Percentiles rank a stretch among this genome's conserved stretches.
Evolutionary conservation across 2,113 vertebrate genomes (phyloP).

Genomic region (Spea multiplicata): DNA sequence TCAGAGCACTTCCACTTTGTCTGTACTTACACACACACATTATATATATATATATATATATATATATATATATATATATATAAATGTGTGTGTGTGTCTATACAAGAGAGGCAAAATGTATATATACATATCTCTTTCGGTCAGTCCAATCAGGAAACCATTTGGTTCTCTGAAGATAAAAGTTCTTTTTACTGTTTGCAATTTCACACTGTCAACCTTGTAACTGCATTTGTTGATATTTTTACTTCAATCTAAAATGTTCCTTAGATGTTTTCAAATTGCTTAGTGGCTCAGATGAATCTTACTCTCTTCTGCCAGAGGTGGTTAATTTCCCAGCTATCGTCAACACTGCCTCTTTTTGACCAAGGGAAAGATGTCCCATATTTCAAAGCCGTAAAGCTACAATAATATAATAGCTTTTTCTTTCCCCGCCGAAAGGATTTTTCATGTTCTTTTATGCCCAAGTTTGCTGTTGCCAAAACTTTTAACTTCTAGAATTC

Average conservation of each 20-base stretch:
- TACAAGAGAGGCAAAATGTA: neutral
- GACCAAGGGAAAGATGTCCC: neutral
- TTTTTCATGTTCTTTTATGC: conserved; percentile 48
- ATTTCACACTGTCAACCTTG: conserved; percentile 40
- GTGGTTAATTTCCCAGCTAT: conserved; percentile 13
- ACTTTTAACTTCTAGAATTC: conserved; percentile 36
- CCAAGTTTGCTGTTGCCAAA: conserved; percentile 35
- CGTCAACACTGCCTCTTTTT: conserved; percentile 4
- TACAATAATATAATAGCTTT: conserved; percentile 43
- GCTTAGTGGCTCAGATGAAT: conserved; percentile 36
- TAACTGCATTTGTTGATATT: conserved; percentile 42
- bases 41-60: too few species aligned
- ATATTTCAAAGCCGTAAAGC: conserved; percentile 47
- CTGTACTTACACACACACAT: too few species aligned
- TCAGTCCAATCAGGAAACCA: conserved; percentile 30
- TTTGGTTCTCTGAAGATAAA: conserved; percentile 38
- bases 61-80: too few species aligned
- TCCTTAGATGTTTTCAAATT: conserved; percentile 44
- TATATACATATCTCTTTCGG: conserved; percentile 39
- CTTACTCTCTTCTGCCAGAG: conserved; percentile 30
- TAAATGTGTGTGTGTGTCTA: too few species aligned
- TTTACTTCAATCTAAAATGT: conserved; percentile 48
- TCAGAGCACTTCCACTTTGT: too few species aligned
- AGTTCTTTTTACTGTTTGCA: conserved; percentile 40
- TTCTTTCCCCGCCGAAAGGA: conserved; percentile 44